Evolutionary conservation across 2,888 invertebrate species (phyloP).

Genomic region (Diogma glabrata): DNA sequence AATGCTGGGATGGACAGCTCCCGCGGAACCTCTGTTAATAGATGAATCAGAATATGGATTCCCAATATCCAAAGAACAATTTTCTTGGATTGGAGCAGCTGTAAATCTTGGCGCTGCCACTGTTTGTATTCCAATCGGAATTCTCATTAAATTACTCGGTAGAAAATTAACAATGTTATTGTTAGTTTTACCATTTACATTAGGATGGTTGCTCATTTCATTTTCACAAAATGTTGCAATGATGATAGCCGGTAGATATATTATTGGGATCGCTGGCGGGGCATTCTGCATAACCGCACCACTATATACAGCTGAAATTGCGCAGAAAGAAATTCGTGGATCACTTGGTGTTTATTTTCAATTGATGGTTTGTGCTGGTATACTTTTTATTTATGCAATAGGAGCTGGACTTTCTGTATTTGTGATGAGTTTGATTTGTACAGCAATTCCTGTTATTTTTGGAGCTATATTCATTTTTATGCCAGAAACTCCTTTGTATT

Average conservation of each 20-base stretch:
- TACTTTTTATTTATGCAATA: conserved; percentile 61
- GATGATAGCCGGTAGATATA: conserved; percentile 32
- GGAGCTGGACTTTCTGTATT: conserved; percentile 36
- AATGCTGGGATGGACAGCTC: conserved; percentile 67
- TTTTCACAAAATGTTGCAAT: conserved; percentile 50
- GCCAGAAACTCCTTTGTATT: conserved; percentile 76
- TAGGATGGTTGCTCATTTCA: conserved; percentile 64
- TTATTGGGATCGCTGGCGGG: conserved; percentile 41
- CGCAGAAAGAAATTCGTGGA: conserved; percentile 72
- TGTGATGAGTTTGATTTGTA: conserved; percentile 30
- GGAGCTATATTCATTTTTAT: conserved; percentile 63
- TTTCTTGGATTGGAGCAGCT: conserved; percentile 61
- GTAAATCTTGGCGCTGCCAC: conserved; percentile 62
- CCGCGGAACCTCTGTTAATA: conserved; percentile 40
- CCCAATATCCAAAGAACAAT: conserved; percentile 38
- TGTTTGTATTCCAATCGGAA: conserved; percentile 61
- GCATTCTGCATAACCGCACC: conserved; percentile 76
- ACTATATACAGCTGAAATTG: conserved; percentile 75
- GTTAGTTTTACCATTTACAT: conserved; percentile 48
- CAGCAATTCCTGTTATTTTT: conserved; percentile 48
- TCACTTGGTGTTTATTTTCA: conserved; percentile 80
- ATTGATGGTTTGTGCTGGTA: conserved; percentile 72
- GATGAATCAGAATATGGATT: conserved; percentile 43
- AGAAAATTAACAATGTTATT: conserved; percentile 48
- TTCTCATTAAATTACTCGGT: conserved; percentile 57